Conservation (phyloP, 1,140 invertebrate genomes). For the Drosophila sucinea region DNA sequence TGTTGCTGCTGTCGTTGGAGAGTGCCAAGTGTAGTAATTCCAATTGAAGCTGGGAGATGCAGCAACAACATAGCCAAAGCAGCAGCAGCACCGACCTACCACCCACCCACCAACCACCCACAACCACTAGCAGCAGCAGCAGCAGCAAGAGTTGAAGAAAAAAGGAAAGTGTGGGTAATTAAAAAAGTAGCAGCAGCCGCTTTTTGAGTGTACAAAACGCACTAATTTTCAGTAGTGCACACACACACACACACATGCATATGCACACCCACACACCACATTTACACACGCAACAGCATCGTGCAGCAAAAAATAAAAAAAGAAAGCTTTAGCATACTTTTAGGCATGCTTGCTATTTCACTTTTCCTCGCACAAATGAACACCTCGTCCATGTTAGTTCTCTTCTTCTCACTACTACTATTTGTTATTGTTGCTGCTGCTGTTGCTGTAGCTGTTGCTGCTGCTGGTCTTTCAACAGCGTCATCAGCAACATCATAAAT, state of each 20-base stretch:
- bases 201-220: slow-evolving; percentile 78
- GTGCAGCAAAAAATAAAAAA: not conserved
- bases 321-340: slow-evolving; percentile 70
- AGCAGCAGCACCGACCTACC: slow-evolving; percentile 6
- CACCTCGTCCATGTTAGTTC: slow-evolving; percentile 48
- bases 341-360: slow-evolving; percentile 79
- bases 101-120: slow-evolving; percentile 20
- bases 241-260: slow-evolving; percentile 45
- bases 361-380: slow-evolving; percentile 77
- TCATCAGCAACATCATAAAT: slow-evolving; percentile 57
- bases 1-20: slow-evolving; percentile 55
- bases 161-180: slow-evolving; percentile 78
- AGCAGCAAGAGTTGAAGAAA: slow-evolving; percentile 38
- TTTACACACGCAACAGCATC: slow-evolving; percentile 42
- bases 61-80: slow-evolving; percentile 54
- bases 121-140: slow-evolving; percentile 8
- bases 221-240: slow-evolving; percentile 77
- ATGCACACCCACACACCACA: slow-evolving; percentile 12
- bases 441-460: slow-evolving; percentile 7
- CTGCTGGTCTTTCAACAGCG: slow-evolving; percentile 56
- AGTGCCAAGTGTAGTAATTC: slow-evolving; percentile 81
- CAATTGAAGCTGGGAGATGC: slow-evolving; percentile 62
- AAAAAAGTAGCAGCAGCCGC: slow-evolving; percentile 75
- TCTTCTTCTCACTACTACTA: slow-evolving; percentile 5
- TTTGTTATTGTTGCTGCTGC: not conserved